Evolutionary conservation across 2,888 invertebrate species (phyloP).

Genomic region (Caenorhabditis sp.): DNA sequence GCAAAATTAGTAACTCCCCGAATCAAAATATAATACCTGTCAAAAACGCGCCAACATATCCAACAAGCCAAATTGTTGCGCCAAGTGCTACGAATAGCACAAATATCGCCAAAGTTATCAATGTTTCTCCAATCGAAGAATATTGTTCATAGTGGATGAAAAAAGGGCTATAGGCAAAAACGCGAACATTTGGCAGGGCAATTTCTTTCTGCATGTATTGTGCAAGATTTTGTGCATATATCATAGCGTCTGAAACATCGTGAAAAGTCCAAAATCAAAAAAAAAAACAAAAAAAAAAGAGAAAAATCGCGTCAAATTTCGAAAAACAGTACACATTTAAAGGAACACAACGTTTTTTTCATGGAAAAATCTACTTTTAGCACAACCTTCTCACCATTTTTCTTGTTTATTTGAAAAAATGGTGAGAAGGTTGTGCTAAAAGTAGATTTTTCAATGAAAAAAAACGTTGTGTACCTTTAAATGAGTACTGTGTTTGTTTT

Average conservation of each 20-base stretch:
- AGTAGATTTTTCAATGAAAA: no score
- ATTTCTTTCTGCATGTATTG: neutral
- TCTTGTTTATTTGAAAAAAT: no score
- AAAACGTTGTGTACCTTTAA: no score
- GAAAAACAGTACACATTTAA: no score
- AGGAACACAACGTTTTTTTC: no score
- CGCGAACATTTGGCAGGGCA: neutral
- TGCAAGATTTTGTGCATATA: neutral
- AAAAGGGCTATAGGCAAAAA: slow-evolving; percentile 13
- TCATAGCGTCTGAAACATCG: slow-evolving; percentile 5
- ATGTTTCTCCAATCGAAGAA: slow-evolving; percentile 11
- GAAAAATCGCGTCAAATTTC: no score
- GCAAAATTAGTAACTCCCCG: no score
- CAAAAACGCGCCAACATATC: slow-evolving; percentile 14
- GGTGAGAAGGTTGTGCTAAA: no score
- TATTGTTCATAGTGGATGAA: slow-evolving; percentile 33
- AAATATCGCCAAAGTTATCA: slow-evolving; percentile 16
- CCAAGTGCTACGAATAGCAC: slow-evolving; percentile 24
- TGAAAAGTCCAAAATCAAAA: neutral
- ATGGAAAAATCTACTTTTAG: no score
- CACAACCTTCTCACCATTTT: no score
- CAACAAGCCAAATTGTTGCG: slow-evolving; percentile 18
- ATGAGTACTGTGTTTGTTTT: no score
- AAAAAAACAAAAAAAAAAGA: no score
- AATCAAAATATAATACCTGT: slow-evolving; percentile 21